A percentile compares a stretch with the other conserved stretches of the same genome.
phyloP scores from a whole-genome alignment of 1,140 invertebrate genomes.

The Pseudomyrmex concolor region DNA sequence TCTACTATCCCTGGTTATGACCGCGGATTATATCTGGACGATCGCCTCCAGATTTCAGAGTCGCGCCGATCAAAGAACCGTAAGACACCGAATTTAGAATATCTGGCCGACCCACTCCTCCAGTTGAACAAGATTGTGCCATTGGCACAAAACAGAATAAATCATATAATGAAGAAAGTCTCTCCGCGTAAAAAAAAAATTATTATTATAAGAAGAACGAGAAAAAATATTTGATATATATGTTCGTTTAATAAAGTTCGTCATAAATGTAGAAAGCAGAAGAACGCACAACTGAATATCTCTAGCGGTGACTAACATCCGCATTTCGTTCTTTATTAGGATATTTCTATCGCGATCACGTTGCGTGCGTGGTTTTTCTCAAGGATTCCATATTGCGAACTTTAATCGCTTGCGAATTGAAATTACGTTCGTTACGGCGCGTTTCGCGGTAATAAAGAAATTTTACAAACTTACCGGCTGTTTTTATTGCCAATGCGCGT shows the following conservation, averaged over 20 bases:
- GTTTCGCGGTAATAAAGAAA: too few species aligned
- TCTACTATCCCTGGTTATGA: conserved; percentile 37
- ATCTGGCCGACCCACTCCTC: background rate
- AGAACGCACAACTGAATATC: background rate
- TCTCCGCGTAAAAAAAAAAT: background rate
- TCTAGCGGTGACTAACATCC: background rate
- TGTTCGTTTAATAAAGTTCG: background rate
- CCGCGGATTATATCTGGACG: conserved; percentile 61
- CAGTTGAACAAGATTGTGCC: background rate
- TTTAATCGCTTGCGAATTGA: conserved; percentile 7
- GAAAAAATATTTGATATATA: background rate
- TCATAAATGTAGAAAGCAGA: background rate
- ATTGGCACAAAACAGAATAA: background rate
- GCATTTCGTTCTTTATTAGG: conserved; percentile 28
- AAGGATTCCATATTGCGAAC: conserved; percentile 19
- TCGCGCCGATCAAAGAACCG: background rate
- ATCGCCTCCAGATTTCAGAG: conserved; percentile 5
- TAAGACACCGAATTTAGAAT: background rate
- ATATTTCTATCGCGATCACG: conserved; percentile 30
- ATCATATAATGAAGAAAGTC: too few species aligned
- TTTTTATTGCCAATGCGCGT: too few species aligned
- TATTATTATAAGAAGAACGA: background rate
- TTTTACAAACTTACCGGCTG: too few species aligned
- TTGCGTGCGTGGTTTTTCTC: background rate
- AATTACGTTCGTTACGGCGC: background rate